Base-by-base conservation (phyloP, 2,888 invertebrate species). In the Polydrusus cervinus region DNA sequence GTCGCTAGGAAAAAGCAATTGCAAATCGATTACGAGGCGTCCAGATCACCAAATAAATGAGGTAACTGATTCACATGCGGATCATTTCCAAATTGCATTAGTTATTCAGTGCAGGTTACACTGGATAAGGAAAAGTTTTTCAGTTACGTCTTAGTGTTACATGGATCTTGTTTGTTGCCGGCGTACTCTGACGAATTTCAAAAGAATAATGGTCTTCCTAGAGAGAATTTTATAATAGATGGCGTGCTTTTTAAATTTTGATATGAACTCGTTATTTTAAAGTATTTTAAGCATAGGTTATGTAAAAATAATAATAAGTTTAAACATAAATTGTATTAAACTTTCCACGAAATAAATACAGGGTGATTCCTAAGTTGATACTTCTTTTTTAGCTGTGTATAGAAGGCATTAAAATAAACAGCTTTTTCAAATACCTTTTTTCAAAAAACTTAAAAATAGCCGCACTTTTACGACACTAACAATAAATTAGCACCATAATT, bases 71-170 rank as follows among this genome's bases (percentile, higher is more conserved):
- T 76, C 72, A 68, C 62, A 76, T 76, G 57, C 72, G 65, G 55
- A 72, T 76, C 72, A 69, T 60, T 76, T 76, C 65, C 65, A 65
- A 72, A 76, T 68, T 62, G 67, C 72, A 76, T 76, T 73, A 76
- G 65, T 60, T 72, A 76, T 76, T 72, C 76, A 55, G 70, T 73
- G 64, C 76, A 73, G 69, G 76, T 73, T 68, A 73, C 57, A 69
- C 45, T n/a, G 72, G 71, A 76, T 76, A 76, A 76, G 76, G 76
- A 76, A 76, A 74, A 76, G 57, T 76, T 76, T 76, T 73, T 76
- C 76, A 76, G 76, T 76, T 76, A 76, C 68, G 76, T 51, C 67
- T 66, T 64, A 67, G 75, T 61, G 69, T 73, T 68, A 73, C 76
- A 76, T 60, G 74, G 67, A 67, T 75, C 75, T 71, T 75, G 71